phyloP scores from a whole-genome alignment of 92 coral and sea anemone genomes.

The Palythoa caribaeorum region DNA sequence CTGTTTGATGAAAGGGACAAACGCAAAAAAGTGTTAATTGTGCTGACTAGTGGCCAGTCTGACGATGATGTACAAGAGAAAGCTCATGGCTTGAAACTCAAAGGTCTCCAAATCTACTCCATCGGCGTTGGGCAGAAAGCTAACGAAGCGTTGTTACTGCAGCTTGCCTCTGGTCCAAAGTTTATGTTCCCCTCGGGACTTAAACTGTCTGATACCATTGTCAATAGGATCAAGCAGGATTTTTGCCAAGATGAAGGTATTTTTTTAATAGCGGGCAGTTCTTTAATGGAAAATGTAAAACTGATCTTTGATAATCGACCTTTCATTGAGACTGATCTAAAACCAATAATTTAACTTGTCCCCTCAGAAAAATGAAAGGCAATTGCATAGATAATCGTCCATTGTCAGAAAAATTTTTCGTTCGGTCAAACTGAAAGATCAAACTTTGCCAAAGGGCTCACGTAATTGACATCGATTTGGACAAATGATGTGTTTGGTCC shows the following conservation, averaged over 20 bases:
- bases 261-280: no score
- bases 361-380: no score
- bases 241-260: constrained; percentile 21
- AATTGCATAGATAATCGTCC: no score
- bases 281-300: no score
- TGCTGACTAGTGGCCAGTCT: constrained; percentile 40
- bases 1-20: constrained; percentile 36
- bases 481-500: no score
- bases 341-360: no score
- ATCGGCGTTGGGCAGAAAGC: constrained; percentile 33
- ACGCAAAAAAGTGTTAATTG: constrained; percentile 43
- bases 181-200: constrained; percentile 41
- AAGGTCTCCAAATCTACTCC: constrained; percentile 37
- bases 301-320: no score
- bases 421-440: no score
- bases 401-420: no score
- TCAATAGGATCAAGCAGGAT: constrained; percentile 43
- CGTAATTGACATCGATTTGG: no score
- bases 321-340: no score
- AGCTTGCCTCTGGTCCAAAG: constrained; percentile 43
- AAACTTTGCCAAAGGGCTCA: no score
- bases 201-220: background rate
- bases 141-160: constrained; percentile 7
- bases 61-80: constrained; percentile 42
- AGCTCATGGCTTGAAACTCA: constrained; percentile 38